A percentile compares a stretch with the other conserved stretches of the same genome.
Conservation (phyloP, 2,113 vertebrate species). For the Coryphaenoides rupestris region DNA sequence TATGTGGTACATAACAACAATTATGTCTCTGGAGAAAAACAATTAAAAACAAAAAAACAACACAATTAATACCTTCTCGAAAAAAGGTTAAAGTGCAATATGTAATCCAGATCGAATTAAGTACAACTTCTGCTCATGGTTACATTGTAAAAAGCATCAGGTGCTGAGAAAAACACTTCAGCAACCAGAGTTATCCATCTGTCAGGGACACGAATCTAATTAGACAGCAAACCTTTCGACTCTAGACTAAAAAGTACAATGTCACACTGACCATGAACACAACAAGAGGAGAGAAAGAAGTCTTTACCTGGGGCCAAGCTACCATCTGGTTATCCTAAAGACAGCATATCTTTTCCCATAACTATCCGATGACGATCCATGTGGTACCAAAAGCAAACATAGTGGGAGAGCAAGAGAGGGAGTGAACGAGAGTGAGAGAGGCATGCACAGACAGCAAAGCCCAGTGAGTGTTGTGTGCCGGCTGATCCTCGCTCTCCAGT, state of each 20-base stretch:
- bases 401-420: not conserved
- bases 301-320: conserved; percentile 44
- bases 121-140: no score
- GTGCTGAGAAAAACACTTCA: no score
- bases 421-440: not conserved
- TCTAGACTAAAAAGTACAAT: not conserved
- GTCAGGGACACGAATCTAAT: no score
- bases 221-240: not conserved
- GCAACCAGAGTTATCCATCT: no score
- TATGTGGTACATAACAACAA: no score
- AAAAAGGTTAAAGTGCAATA: not conserved
- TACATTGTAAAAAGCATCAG: no score
- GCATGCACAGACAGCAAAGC: not conserved
- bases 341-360: conserved; percentile 47
- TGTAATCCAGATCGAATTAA: no score
- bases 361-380: conserved; percentile 35
- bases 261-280: not conserved
- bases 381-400: conserved; percentile 22
- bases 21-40: no score
- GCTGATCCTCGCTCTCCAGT: conserved; percentile 14
- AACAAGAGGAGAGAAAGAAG: not conserved
- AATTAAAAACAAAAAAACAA: no score
- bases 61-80: not conserved
- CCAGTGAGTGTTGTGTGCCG: not conserved
- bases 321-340: conserved; percentile 41